Evolutionary conservation across 1,140 invertebrate species (phyloP).

Genomic region (Telenomus remus): DNA sequence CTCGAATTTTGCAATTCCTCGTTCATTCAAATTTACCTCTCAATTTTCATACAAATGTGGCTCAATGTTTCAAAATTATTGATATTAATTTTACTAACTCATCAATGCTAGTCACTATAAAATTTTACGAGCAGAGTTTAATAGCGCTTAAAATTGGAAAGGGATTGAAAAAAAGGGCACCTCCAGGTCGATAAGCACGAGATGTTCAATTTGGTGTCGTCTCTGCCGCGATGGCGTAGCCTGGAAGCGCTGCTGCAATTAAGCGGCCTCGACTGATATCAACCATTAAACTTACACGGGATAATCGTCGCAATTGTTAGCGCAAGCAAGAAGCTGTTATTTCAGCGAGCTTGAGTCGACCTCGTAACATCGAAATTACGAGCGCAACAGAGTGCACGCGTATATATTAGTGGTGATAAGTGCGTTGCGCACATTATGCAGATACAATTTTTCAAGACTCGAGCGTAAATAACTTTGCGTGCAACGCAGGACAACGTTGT

Average conservation of each 20-base stretch:
- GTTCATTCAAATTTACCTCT: neutral
- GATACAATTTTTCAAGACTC: constrained; percentile 46
- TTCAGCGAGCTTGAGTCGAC: constrained; percentile 40
- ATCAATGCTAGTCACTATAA: constrained; percentile 15
- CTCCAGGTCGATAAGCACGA: constrained; percentile 24
- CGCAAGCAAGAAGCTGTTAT: constrained; percentile 58
- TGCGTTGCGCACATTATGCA: constrained; percentile 51
- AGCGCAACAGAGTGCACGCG: constrained; percentile 21
- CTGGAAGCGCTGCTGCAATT: constrained; percentile 41
- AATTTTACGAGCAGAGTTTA: constrained; percentile 18
- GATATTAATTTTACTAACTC: constrained; percentile 23
- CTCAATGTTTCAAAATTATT: constrained; percentile 12
- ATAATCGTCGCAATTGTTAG: constrained; percentile 63
- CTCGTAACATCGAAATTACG: constrained; percentile 29
- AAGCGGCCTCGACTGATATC: constrained; percentile 46
- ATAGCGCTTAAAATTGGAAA: neutral
- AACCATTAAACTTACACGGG: constrained; percentile 51
- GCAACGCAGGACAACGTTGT: constrained; percentile 55
- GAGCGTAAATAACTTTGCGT: constrained; percentile 45
- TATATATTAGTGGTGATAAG: constrained; percentile 37
- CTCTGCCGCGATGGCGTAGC: constrained; percentile 17
- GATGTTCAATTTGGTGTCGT: constrained; percentile 31
- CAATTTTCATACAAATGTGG: neutral
- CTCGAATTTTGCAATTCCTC: neutral
- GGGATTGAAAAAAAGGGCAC: constrained; percentile 4